These are phyloP conservation scores for Cheilosia pagana DNA, from an alignment of 2,888 invertebrate species.

Conservation along the genomic window DNA sequence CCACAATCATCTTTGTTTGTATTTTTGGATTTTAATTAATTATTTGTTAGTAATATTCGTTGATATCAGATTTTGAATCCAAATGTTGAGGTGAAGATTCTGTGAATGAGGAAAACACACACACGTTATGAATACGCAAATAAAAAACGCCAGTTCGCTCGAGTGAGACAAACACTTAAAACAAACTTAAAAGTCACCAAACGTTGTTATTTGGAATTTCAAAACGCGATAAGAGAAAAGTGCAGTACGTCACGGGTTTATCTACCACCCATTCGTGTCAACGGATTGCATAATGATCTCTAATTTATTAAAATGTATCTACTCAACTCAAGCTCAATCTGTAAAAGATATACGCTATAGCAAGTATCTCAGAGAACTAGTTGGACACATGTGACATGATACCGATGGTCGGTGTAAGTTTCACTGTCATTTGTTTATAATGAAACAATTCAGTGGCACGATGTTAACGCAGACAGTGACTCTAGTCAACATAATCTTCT, in stretches of 20 bases:
- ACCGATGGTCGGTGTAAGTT: not conserved
- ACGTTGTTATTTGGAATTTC: constrained; percentile 51
- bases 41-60: constrained; percentile 85
- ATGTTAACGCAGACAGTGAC: no score
- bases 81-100: constrained; percentile 89
- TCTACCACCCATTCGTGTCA: constrained; percentile 16
- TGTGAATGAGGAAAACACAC: constrained; percentile 85
- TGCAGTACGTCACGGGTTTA: constrained; percentile 47
- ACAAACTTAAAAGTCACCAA: constrained; percentile 43
- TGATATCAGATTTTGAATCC: constrained; percentile 59
- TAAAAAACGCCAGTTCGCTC: not conserved
- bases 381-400: constrained; percentile 39
- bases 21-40: constrained; percentile 79
- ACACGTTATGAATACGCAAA: constrained; percentile 8
- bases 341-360: constrained; percentile 2
- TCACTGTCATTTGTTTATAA: not conserved
- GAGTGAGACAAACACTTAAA: not conserved
- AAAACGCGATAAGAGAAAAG: constrained; percentile 56
- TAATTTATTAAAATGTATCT: constrained; percentile 54
- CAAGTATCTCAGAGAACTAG: not conserved
- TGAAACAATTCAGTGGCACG: no score
- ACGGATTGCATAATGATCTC: constrained; percentile 33
- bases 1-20: constrained; percentile 82
- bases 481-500: no score
- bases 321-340: constrained; percentile 1